Evolutionary conservation across 2,113 vertebrate species (phyloP).

Genomic region (Dolichallabes microphthalmus): DNA sequence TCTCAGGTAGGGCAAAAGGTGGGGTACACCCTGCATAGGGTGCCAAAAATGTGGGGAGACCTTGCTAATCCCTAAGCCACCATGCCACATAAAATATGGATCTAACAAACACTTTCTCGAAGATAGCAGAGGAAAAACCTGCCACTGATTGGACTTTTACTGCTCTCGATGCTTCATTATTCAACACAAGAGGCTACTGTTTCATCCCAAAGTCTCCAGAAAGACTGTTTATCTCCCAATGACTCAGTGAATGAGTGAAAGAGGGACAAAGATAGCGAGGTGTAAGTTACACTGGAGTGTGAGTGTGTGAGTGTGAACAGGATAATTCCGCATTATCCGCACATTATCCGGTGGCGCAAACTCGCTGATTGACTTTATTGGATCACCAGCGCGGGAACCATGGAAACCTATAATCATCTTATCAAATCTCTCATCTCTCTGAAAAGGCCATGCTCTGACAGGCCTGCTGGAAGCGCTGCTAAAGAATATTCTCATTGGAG

Average conservation of each 20-base stretch:
- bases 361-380: constrained; percentile 50
- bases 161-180: neutral
- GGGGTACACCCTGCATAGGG: too few species aligned
- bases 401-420: constrained; percentile 56
- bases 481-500: constrained; percentile 41
- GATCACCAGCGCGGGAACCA: constrained; percentile 51
- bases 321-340: constrained; percentile 30
- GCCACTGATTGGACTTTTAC: neutral
- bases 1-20: too few species aligned
- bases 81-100: neutral
- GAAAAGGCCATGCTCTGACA: constrained; percentile 41
- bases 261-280: constrained; percentile 4
- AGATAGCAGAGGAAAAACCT: neutral
- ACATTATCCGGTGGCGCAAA: constrained; percentile 35
- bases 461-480: constrained; percentile 37
- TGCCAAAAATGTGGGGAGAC: too few species aligned
- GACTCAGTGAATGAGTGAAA: constrained; percentile 8
- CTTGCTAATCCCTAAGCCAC: too few species aligned
- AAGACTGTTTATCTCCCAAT: neutral
- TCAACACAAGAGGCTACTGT: neutral
- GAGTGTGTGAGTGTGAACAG: constrained; percentile 24
- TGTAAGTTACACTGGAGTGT: constrained; percentile 4
- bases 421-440: constrained; percentile 45
- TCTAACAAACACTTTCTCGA: neutral
- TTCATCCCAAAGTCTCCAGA: neutral